Evolutionary conservation across 64 coral and sea anemone genomes (phyloP), one percentile per base, ranked within the genome.

Genomic region (Porites australiensis): DNA sequence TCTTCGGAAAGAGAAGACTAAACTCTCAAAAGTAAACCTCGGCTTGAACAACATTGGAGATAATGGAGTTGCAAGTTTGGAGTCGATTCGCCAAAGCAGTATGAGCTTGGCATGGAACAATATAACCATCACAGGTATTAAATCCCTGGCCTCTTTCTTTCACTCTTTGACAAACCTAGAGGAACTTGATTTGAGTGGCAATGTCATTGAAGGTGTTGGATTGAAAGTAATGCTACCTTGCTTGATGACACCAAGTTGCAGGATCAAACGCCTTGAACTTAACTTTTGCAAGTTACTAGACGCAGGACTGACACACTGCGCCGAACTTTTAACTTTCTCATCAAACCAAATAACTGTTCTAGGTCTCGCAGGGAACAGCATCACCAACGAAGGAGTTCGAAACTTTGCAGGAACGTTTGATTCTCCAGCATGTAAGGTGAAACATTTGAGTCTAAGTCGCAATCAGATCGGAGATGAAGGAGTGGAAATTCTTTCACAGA

Each of bases 131-230:
- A 50, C 16, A 49, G 73, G 73, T 47, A 14, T 76, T 48, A 13
- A 44, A 9, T 76, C 73, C 3, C 7, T 76, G 45, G 48, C 50
- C 73, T 76, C 73, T 3, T 49, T 76, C 49, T 76, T 76, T 76
- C 48, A 47, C 2, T 50, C 73, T 6, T 76, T 76, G 18, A 44
- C 46, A 4, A 76, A 76, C 18, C 44, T 76, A 44, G 46, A 76
- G 7, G 46, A 76, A 76, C 73, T 76, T 76, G 73, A 76, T 52
- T 9, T 76, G 12, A 76, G 73, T 76, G 73, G 73, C 14, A 76
- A 76, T 76, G 19, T n/a, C 45, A 50, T 76, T 16, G 73, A 76
- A 47, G 13, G 44, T 8, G 73, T 50, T 19, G 73, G 73, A 50
- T 16, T 76, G 15, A 47, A 76, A 50, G 73, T 47, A 6, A 16